Evolutionary conservation across 1,140 invertebrate genomes (phyloP).

Genomic region (Venustaconcha ellipsiformis): DNA sequence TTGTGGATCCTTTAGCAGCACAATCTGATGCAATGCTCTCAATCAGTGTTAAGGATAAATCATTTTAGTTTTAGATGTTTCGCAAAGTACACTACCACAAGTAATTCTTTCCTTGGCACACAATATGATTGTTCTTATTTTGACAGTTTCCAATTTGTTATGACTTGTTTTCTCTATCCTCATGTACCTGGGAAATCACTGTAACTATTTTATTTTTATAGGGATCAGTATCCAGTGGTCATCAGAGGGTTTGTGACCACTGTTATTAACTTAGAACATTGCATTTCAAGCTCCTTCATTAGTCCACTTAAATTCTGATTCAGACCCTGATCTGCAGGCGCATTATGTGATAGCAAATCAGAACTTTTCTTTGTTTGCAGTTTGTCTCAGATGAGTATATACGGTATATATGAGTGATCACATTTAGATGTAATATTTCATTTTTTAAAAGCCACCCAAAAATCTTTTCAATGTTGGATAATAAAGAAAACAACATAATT

Average conservation of each 20-base stretch:
- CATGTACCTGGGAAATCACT: conserved; percentile 59
- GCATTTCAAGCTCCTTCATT: too few relatives aligned
- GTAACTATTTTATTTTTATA: conserved; percentile 63
- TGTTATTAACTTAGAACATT: too few relatives aligned
- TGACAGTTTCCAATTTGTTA: not conserved
- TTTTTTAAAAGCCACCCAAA: too few relatives aligned
- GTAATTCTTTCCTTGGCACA: conserved; percentile 4
- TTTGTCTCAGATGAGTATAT: too few relatives aligned
- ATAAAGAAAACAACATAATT: too few relatives aligned
- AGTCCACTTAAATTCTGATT: too few relatives aligned
- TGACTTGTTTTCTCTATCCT: conserved; percentile 25
- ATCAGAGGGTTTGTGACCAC: conserved; percentile 28
- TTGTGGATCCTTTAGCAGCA: not conserved
- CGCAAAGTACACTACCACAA: conserved; percentile 30
- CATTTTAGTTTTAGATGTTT: not conserved
- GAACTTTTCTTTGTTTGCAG: too few relatives aligned
- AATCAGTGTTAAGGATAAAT: not conserved
- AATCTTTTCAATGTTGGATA: too few relatives aligned
- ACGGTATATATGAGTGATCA: too few relatives aligned
- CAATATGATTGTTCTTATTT: conserved; percentile 5
- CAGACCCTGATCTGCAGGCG: too few relatives aligned
- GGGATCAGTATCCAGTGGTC: conserved; percentile 65
- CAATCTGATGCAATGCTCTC: not conserved
- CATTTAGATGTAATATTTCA: too few relatives aligned
- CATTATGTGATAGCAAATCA: too few relatives aligned